These are phyloP conservation scores for Cotesia glomerata DNA, from an alignment of 1,140 invertebrate genomes.

Conservation along the genomic window DNA sequence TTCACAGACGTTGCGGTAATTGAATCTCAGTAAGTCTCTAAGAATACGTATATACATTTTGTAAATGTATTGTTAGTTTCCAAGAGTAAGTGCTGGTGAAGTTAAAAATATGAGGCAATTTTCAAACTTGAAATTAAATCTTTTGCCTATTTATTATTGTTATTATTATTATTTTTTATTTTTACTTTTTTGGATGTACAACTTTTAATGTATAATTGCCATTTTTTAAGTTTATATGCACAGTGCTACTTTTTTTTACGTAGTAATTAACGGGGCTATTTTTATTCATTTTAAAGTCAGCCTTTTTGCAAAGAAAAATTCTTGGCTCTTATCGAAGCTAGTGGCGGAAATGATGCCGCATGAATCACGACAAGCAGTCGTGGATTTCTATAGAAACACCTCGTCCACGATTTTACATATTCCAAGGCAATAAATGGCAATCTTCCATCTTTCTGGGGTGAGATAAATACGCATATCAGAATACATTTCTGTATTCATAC, in stretches of 20 bases:
- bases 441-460: slow-evolving; percentile 34
- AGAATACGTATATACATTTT: slow-evolving; percentile 43
- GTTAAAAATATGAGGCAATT: not conserved
- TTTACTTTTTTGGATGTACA: not conserved
- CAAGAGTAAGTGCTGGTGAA: not conserved
- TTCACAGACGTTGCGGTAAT: slow-evolving; percentile 63
- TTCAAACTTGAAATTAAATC: not conserved
- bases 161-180: not conserved
- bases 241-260: not conserved
- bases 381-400: slow-evolving; percentile 35
- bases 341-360: slow-evolving; percentile 33
- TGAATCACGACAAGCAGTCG: slow-evolving; percentile 32
- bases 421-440: slow-evolving; percentile 36
- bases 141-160: not conserved
- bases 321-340: slow-evolving; percentile 35
- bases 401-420: slow-evolving; percentile 35
- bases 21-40: slow-evolving; percentile 59
- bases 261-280: not conserved
- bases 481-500: slow-evolving; percentile 39
- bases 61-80: slow-evolving; percentile 5
- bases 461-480: slow-evolving; percentile 39
- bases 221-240: too few species aligned
- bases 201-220: too few species aligned
- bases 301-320: slow-evolving; percentile 26
- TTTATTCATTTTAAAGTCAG: not conserved